Evolutionary conservation across 2,797 vertebrate genomes (phyloP).

Genomic region (Kryptolebias ocellatus): DNA sequence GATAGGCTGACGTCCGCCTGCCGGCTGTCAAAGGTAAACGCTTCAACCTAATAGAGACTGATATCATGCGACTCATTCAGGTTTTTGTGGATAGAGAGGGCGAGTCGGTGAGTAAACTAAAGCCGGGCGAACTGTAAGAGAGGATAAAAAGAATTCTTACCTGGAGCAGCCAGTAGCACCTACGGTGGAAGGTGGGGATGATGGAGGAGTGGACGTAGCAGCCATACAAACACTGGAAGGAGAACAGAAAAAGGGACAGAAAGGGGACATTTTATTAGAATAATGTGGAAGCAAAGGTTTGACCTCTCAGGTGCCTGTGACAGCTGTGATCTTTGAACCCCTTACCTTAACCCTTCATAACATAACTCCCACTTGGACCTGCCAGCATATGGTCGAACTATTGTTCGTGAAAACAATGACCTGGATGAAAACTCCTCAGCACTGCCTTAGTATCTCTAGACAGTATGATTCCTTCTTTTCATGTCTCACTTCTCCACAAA

Average conservation of each 20-base stretch:
- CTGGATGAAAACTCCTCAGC: slow-evolving; percentile 30
- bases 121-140: slow-evolving; percentile 30
- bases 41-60: slow-evolving; percentile 69
- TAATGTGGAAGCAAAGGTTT: slow-evolving; percentile 32
- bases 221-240: slow-evolving; percentile 94
- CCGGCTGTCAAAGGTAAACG: slow-evolving; percentile 70
- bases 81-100: slow-evolving; percentile 39
- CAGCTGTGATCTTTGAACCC: slow-evolving; percentile 60
- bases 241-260: slow-evolving; percentile 39
- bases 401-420: slow-evolving; percentile 63
- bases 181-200: slow-evolving; percentile 99
- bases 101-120: slow-evolving; percentile 43
- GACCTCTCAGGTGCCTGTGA: slow-evolving; percentile 42
- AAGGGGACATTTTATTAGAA: slow-evolving; percentile 43
- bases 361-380: slow-evolving; percentile 47
- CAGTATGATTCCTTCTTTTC: slow-evolving; percentile 13
- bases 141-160: slow-evolving; percentile 69
- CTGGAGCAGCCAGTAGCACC: slow-evolving; percentile 87
- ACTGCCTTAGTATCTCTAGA: slow-evolving; percentile 17
- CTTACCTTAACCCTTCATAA: slow-evolving; percentile 22
- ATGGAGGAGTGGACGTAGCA: slow-evolving; percentile 99
- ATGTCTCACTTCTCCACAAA: slow-evolving; percentile 4
- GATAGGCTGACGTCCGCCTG: slow-evolving; percentile 69
- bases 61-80: slow-evolving; percentile 64
- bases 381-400: slow-evolving; percentile 65